Percentiles rank a stretch among this genome's conserved stretches.
These are phyloP conservation scores for Uria aalge DNA, from an alignment of 2,113 vertebrate genomes.

Conservation along the genomic window DNA sequence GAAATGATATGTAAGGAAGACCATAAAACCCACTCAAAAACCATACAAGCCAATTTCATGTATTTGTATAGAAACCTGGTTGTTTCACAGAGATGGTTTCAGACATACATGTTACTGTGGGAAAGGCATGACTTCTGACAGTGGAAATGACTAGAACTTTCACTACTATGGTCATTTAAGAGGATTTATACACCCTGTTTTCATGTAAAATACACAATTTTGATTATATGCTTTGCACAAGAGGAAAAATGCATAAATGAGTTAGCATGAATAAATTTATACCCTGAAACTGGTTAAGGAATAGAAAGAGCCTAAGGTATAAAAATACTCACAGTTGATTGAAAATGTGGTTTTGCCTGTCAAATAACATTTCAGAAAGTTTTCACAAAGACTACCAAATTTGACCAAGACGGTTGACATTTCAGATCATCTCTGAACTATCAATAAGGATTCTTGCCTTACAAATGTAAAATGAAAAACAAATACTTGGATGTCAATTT, in stretches of 20 bases:
- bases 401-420: neutral
- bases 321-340: neutral
- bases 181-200: neutral
- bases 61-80: neutral
- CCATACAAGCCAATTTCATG: neutral
- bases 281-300: neutral
- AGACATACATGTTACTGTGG: neutral
- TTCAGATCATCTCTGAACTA: neutral
- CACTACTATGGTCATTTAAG: neutral
- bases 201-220: neutral
- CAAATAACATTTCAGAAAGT: neutral
- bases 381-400: neutral
- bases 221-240: neutral
- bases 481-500: neutral
- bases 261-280: neutral
- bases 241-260: neutral
- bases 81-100: neutral
- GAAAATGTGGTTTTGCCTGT: neutral
- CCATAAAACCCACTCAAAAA: neutral
- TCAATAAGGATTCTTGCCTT: neutral
- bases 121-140: neutral
- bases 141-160: neutral
- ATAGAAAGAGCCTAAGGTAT: neutral
- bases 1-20: neutral
- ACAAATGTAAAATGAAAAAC: neutral